Evolutionary conservation across 2,888 invertebrate species (phyloP).

Genomic region (Agrochola macilenta): DNA sequence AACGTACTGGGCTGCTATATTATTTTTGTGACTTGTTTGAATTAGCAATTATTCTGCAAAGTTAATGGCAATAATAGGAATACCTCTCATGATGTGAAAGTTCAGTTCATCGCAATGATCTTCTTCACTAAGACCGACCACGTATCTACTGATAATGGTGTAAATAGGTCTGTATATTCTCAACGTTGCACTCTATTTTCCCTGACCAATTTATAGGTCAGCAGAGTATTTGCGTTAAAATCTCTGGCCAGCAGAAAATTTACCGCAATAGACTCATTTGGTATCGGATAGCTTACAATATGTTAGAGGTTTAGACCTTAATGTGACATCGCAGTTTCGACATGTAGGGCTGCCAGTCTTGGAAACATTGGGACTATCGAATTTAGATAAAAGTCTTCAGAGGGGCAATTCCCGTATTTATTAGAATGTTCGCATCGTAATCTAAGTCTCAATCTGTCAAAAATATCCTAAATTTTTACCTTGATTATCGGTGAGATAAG

Average conservation of each 20-base stretch:
- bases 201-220: conserved; percentile 10
- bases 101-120: not conserved
- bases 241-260: conserved; percentile 23
- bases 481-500: not conserved
- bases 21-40: not conserved
- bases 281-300: conserved; percentile 58
- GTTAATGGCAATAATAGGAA: not conserved
- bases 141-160: not conserved
- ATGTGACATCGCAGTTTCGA: conserved; percentile 59
- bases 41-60: not conserved
- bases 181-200: not conserved
- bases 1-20: no score
- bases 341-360: conserved; percentile 45
- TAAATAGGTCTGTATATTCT: not conserved
- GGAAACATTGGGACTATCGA: not conserved
- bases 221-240: conserved; percentile 25
- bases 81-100: no score
- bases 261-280: conserved; percentile 55
- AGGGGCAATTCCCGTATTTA: not conserved
- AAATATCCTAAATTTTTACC: not conserved
- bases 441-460: not conserved
- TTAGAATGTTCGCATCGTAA: not conserved
- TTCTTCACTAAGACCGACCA: not conserved
- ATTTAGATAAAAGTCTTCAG: not conserved
- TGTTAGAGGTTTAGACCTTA: conserved; percentile 62